phyloP scores from a whole-genome alignment of 35 echinoderm and acorn worm species.

The Chiridota heheva region DNA sequence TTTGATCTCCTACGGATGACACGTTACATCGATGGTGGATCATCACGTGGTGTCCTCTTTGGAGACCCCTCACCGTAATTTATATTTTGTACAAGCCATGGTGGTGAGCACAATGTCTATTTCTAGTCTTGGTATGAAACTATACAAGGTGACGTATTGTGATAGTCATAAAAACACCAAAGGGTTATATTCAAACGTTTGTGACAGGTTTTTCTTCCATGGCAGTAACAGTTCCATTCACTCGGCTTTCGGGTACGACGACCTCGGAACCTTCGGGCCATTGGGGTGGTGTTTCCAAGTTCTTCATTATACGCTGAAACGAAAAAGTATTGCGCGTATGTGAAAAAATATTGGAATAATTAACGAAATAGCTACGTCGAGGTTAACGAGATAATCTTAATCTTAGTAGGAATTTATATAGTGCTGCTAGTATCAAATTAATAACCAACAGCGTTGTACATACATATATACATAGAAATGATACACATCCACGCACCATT shows the following conservation, averaged over 20 bases:
- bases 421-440: neutral
- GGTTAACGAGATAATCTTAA: neutral
- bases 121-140: too few relatives aligned
- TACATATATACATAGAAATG: neutral
- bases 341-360: too few relatives aligned
- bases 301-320: conserved; percentile 26
- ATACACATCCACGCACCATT: neutral
- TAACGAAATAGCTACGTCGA: too few relatives aligned
- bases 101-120: too few relatives aligned
- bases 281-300: conserved; percentile 53
- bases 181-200: conserved; percentile 51
- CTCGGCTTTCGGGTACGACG: conserved; percentile 13
- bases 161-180: too few relatives aligned
- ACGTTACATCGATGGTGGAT: too few relatives aligned
- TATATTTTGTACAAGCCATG: too few relatives aligned
- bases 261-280: conserved; percentile 29
- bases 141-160: too few relatives aligned
- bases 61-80: too few relatives aligned
- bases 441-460: neutral
- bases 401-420: neutral
- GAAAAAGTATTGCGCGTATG: too few relatives aligned
- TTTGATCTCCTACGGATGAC: too few relatives aligned
- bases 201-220: conserved; percentile 52
- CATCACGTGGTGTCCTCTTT: too few relatives aligned
- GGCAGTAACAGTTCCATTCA: conserved; percentile 26